Evolutionary conservation across 2,113 vertebrate species (phyloP).

Genomic region (Heterotilapia buettikoferi): DNA sequence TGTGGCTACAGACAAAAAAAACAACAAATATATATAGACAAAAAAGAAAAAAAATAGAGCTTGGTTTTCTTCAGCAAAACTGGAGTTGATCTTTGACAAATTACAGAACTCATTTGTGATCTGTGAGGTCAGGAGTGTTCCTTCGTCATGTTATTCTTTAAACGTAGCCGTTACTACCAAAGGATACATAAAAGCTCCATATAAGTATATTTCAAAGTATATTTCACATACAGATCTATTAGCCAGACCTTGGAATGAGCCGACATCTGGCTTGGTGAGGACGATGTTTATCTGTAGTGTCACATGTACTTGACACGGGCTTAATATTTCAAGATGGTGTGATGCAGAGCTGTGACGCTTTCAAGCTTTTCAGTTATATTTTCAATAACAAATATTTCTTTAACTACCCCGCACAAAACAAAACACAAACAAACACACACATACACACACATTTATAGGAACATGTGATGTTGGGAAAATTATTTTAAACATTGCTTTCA

Average conservation of each 20-base stretch:
- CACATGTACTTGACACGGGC: neutral
- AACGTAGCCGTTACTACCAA: neutral
- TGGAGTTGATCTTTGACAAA: neutral
- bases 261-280: neutral
- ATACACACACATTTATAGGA: neutral
- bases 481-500: neutral
- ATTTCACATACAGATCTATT: neutral
- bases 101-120: neutral
- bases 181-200: neutral
- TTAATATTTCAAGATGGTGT: neutral
- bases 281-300: neutral
- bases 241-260: neutral
- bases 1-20: slow-evolving; percentile 76
- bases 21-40: neutral
- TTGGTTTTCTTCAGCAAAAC: slow-evolving; percentile 15
- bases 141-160: neutral
- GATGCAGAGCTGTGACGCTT: neutral
- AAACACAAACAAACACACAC: neutral
- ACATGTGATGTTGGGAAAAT: neutral
- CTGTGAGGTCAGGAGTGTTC: neutral
- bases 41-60: slow-evolving; percentile 23
- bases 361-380: neutral
- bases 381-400: neutral
- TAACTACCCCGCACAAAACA: neutral
- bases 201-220: neutral